Evolutionary conservation across 92 coral and sea anemone species (phyloP).

Genomic region (Zoanthus solanderi): DNA sequence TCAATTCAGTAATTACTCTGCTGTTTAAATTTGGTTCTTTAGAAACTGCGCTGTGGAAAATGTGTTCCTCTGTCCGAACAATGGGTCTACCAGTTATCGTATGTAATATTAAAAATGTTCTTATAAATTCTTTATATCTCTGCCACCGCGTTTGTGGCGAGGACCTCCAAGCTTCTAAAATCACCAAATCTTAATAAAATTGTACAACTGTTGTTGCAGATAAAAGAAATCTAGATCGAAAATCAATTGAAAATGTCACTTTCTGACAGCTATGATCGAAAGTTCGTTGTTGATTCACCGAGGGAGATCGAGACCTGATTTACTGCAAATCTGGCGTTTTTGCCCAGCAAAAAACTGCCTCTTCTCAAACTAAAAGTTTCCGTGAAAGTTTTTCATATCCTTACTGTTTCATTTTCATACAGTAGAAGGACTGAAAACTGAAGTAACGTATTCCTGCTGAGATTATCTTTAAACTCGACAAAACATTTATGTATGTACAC

Average conservation of each 20-base stretch:
- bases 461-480: constrained; percentile 41
- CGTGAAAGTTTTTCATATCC: neutral
- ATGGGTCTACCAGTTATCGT: constrained; percentile 70
- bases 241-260: constrained; percentile 47
- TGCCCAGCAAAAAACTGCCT: constrained; percentile 1
- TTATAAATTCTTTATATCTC: constrained; percentile 79
- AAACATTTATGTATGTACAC: constrained; percentile 38
- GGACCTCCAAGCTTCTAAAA: constrained; percentile 12
- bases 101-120: constrained; percentile 88
- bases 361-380: neutral
- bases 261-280: constrained; percentile 33
- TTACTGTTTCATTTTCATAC: neutral
- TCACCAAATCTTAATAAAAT: constrained; percentile 6
- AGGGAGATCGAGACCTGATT: neutral
- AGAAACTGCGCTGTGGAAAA: constrained; percentile 41
- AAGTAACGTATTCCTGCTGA: constrained; percentile 45
- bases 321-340: neutral
- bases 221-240: constrained; percentile 32
- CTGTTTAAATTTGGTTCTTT: constrained; percentile 18
- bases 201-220: constrained; percentile 22
- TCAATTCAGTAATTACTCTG: constrained; percentile 12
- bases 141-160: neutral
- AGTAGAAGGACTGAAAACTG: constrained; percentile 26
- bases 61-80: constrained; percentile 49
- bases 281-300: constrained; percentile 22